These are phyloP conservation scores for Selene dorsalis DNA, from an alignment of 2,797 vertebrate species.

Conservation along the genomic window DNA sequence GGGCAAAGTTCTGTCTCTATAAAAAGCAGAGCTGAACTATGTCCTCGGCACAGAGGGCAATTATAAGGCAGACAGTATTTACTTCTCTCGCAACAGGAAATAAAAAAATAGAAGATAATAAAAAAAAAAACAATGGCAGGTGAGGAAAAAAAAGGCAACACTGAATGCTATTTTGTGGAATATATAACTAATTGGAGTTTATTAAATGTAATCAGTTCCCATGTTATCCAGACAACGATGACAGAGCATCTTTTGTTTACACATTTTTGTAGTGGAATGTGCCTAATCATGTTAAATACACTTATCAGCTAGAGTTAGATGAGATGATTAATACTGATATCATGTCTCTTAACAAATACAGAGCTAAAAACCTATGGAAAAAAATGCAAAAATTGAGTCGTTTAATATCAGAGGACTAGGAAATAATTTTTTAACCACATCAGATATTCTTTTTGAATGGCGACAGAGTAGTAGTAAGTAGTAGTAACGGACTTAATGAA, in stretches of 20 bases:
- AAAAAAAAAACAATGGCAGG: background rate
- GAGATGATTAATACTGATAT: background rate
- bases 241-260: background rate
- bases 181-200: background rate
- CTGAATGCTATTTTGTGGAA: background rate
- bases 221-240: background rate
- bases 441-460: background rate
- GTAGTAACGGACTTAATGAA: background rate
- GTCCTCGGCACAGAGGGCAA: slow-evolving; percentile 50
- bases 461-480: background rate
- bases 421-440: background rate
- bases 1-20: slow-evolving; percentile 60
- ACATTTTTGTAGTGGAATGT: background rate
- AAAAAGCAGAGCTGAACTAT: slow-evolving; percentile 44
- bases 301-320: background rate
- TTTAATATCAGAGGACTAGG: background rate
- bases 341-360: background rate
- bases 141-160: background rate
- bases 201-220: background rate
- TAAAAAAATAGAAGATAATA: background rate
- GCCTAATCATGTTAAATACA: background rate
- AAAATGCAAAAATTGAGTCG: background rate
- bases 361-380: background rate
- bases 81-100: slow-evolving; percentile 5
- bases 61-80: slow-evolving; percentile 34